These are phyloP conservation scores for Zoanthus sansibaricus DNA, from an alignment of 92 coral and sea anemone species.

Conservation along the genomic window DNA sequence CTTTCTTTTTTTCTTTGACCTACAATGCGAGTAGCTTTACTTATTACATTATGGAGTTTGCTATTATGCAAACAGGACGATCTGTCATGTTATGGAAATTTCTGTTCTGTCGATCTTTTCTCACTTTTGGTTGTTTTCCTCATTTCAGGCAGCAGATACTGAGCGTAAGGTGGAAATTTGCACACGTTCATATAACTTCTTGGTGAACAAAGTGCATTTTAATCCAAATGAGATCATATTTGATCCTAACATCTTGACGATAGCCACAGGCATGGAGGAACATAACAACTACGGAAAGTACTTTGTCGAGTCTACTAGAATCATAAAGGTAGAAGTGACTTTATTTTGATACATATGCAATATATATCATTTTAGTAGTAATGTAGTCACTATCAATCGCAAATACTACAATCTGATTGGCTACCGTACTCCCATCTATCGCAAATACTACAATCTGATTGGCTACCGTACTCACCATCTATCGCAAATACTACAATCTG, in stretches of 20 bases:
- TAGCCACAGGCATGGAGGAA: slow-evolving; percentile 98
- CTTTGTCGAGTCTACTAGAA: slow-evolving; percentile 86
- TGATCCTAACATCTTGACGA: slow-evolving; percentile 98
- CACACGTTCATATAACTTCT: slow-evolving; percentile 84
- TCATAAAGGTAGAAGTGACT: slow-evolving; percentile 79
- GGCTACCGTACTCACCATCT: no score
- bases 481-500: no score
- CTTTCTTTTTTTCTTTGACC: neutral
- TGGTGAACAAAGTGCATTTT: slow-evolving; percentile 87
- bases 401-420: neutral
- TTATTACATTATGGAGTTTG: no score
- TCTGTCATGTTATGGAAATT: no score
- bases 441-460: no score
- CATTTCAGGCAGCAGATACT: slow-evolving; percentile 85
- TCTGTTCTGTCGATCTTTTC: no score
- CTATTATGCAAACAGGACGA: no score
- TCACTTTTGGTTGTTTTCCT: neutral
- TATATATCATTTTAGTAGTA: neutral
- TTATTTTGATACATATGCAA: neutral
- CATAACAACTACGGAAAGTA: slow-evolving; percentile 97
- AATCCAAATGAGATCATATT: slow-evolving; percentile 98
- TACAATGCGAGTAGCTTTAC: no score
- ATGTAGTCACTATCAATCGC: neutral
- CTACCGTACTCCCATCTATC: no score
- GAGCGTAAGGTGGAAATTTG: slow-evolving; percentile 92